These are phyloP conservation scores for Xenopus borealis DNA, from an alignment of 2,113 vertebrate species.

Conservation along the genomic window DNA sequence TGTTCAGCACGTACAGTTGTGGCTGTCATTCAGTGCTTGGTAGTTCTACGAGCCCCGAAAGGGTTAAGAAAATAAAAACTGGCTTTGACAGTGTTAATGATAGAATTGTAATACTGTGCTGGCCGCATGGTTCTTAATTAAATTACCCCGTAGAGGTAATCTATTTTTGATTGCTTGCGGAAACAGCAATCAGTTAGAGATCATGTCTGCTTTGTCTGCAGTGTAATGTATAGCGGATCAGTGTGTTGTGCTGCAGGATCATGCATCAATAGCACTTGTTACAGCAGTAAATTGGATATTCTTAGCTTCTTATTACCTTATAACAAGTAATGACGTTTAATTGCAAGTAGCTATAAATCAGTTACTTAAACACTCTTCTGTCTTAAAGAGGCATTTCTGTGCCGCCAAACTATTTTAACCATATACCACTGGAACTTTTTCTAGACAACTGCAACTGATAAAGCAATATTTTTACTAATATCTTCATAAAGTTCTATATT, in stretches of 20 bases:
- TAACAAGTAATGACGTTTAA: constrained; percentile 30
- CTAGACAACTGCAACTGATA: too few relatives aligned
- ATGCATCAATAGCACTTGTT: constrained; percentile 38
- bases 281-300: constrained; percentile 33
- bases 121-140: constrained; percentile 43
- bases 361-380: constrained; percentile 11
- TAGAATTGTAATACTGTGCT: constrained; percentile 28
- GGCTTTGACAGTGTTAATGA: constrained; percentile 30
- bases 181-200: constrained; percentile 45
- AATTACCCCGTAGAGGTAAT: constrained; percentile 44
- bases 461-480: too few relatives aligned
- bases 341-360: constrained; percentile 28
- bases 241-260: constrained; percentile 20
- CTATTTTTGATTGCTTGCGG: constrained; percentile 43
- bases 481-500: too few relatives aligned
- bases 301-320: constrained; percentile 31
- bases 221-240: constrained; percentile 38
- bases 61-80: constrained; percentile 7
- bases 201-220: constrained; percentile 41
- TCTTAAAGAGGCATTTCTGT: not conserved
- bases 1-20: too few relatives aligned
- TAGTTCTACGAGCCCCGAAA: not conserved
- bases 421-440: too few relatives aligned
- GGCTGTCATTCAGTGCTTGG: too few relatives aligned
- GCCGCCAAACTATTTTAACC: too few relatives aligned